phyloP scores from a whole-genome alignment of 2,113 vertebrate species.

The Lophochroa leadbeateri region DNA sequence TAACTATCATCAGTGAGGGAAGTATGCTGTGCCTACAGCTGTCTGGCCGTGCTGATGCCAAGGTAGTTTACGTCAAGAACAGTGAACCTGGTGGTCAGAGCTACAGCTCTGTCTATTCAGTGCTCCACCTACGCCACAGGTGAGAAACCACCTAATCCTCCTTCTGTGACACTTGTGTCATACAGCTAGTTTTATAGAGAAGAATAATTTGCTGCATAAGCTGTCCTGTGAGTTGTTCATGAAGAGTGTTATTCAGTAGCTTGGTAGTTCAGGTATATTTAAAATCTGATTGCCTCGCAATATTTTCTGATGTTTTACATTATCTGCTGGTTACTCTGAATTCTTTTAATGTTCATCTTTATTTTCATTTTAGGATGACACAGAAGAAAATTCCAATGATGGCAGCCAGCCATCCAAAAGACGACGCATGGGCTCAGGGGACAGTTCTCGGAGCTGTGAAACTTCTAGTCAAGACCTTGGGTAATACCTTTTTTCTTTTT shows the following conservation, averaged over 20 bases:
- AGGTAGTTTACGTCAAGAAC: background rate
- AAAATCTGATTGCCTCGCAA: background rate
- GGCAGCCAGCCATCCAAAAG: conserved; percentile 91
- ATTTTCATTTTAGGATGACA: conserved; percentile 74
- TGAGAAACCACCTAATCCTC: background rate
- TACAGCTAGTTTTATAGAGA: background rate
- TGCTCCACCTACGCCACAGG: fast-evolving
- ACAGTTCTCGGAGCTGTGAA: conserved; percentile 94
- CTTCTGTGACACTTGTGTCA: background rate
- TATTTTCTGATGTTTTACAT: background rate
- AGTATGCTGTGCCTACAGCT: background rate
- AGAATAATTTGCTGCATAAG: background rate
- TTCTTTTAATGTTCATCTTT: background rate
- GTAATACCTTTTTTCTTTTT: conserved; percentile 51
- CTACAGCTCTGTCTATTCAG: background rate
- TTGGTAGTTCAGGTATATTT: background rate
- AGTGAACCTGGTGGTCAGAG: background rate
- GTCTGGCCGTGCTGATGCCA: background rate
- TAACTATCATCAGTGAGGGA: background rate
- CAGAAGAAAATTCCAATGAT: conserved; percentile 93
- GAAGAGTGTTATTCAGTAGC: background rate
- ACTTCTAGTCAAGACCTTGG: conserved; percentile 90
- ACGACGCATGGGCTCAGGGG: conserved; percentile 93
- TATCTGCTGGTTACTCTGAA: background rate
- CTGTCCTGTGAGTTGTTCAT: background rate